These are phyloP conservation scores for Brenthis daphne DNA, from an alignment of 2,888 invertebrate species.

Conservation along the genomic window DNA sequence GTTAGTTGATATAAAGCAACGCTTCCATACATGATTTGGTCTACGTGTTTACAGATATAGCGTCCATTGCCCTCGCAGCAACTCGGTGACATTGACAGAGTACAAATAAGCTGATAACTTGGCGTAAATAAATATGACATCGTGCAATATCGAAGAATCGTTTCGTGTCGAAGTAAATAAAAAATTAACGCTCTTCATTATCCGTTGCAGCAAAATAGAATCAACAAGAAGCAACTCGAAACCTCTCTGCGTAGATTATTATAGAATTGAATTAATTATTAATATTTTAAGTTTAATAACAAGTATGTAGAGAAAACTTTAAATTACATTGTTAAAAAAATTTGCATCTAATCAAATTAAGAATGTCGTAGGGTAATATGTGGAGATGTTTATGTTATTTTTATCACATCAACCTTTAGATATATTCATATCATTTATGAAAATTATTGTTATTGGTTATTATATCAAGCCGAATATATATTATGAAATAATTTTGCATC, in stretches of 20 bases:
- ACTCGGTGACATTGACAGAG: conserved; percentile 80
- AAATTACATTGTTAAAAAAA: not conserved
- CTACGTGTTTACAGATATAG: conserved; percentile 67
- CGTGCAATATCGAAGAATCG: conserved; percentile 29
- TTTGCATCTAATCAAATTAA: not conserved
- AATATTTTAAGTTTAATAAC: not conserved
- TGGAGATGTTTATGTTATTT: not conserved
- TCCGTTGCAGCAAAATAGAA: conserved; percentile 13
- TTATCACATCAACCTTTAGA: no score
- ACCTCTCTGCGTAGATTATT: not conserved
- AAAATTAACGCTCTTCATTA: conserved; percentile 4
- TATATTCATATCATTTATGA: no score
- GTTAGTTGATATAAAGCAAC: conserved; percentile 36
- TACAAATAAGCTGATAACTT: conserved; percentile 76
- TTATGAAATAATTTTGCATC: no score
- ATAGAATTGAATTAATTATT: no score
- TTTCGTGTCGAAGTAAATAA: conserved; percentile 28
- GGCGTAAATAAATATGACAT: conserved; percentile 57
- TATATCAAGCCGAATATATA: no score
- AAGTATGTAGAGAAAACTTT: not conserved
- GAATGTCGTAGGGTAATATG: not conserved
- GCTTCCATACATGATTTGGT: conserved; percentile 48
- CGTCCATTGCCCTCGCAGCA: conserved; percentile 77
- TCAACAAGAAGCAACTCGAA: conserved; percentile 17
- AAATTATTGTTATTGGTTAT: no score